Conservation (phyloP, 2,113 vertebrate genomes). For the Hymenochirus boettgeri region DNA sequence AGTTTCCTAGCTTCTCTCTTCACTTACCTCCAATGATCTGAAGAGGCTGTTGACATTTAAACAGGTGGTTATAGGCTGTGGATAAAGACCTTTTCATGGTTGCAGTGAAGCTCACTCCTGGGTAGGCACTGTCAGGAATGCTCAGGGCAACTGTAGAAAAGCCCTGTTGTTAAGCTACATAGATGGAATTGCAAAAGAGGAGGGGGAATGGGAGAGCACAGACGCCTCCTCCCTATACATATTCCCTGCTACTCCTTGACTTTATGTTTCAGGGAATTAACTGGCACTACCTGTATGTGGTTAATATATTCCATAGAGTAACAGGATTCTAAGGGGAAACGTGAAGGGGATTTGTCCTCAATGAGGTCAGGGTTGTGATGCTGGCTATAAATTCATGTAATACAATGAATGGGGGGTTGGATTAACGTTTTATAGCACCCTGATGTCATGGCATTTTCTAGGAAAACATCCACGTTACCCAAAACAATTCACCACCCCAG, state of each 20-base stretch:
- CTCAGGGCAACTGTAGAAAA: not conserved
- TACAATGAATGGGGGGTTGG: too few species aligned
- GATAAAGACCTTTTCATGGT: constrained; percentile 7
- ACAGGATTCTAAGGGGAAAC: too few species aligned
- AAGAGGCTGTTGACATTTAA: not conserved
- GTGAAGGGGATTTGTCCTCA: too few species aligned
- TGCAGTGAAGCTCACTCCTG: not conserved
- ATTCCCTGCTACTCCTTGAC: not conserved
- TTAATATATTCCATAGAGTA: not conserved
- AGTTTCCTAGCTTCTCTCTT: not conserved
- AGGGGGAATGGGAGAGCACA: not conserved
- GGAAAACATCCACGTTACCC: too few species aligned
- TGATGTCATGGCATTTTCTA: too few species aligned
- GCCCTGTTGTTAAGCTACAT: not conserved
- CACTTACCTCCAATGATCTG: constrained; percentile 11
- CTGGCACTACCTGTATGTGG: not conserved
- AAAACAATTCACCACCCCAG: too few species aligned
- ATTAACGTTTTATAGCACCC: too few species aligned
- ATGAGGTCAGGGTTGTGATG: too few species aligned
- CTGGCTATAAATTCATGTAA: too few species aligned
- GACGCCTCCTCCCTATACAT: not conserved
- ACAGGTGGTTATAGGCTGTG: not conserved
- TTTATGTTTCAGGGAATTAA: not conserved
- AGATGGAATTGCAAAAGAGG: constrained; percentile 6
- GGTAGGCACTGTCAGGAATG: not conserved